Evolutionary conservation across 2,113 vertebrate genomes (phyloP).

Genomic region (Neodon shergylaensis): DNA sequence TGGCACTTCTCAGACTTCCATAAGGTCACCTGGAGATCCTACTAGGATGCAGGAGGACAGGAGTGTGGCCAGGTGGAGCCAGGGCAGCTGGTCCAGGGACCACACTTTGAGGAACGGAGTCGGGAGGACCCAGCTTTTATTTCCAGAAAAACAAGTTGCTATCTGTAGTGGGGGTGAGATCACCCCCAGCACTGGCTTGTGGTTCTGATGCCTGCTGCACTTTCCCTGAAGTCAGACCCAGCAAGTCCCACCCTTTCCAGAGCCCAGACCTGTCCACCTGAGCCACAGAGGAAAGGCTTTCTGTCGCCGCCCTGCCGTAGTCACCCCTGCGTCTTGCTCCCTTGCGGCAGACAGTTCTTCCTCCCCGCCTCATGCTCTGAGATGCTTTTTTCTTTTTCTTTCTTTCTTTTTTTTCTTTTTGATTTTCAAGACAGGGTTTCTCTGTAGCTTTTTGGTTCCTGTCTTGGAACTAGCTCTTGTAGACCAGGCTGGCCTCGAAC

Average conservation of each 20-base stretch:
- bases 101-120: neutral
- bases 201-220: neutral
- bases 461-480: no score
- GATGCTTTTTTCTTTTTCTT: no score
- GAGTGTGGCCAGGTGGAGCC: neutral
- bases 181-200: neutral
- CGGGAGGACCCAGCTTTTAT: neutral
- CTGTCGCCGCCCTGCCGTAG: neutral
- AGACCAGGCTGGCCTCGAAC: no score
- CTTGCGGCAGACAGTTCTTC: neutral
- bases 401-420: no score
- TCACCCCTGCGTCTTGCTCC: neutral
- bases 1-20: neutral
- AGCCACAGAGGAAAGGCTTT: neutral
- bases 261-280: neutral
- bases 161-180: neutral
- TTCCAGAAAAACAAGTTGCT: neutral
- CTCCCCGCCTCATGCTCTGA: neutral
- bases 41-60: neutral
- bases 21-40: neutral
- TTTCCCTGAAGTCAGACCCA: neutral
- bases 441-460: no score
- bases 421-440: no score
- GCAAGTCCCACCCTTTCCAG: neutral
- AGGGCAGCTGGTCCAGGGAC: neutral